Percentiles rank a stretch among this genome's conserved stretches.
Evolutionary conservation across 1,140 invertebrate species (phyloP).

Genomic region (Hormaphis cornu): DNA sequence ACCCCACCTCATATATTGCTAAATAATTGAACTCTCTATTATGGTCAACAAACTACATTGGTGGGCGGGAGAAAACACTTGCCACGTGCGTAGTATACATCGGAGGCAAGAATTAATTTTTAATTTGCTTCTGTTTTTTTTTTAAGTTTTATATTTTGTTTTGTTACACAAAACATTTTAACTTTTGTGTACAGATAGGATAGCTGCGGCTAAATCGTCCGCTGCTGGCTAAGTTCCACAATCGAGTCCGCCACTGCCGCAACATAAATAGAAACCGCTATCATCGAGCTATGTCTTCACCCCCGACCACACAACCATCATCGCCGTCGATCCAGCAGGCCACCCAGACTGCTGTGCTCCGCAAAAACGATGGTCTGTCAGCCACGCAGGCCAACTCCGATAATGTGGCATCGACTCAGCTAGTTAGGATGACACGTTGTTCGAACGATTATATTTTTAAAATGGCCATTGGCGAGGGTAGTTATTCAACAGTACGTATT

Average conservation of each 20-base stretch:
- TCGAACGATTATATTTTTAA: conserved; percentile 90
- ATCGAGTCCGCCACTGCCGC: no score
- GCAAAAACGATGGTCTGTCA: conserved; percentile 6
- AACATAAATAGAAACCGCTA: not conserved
- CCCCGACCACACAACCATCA: conserved; percentile 20
- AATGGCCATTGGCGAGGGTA: conserved; percentile 90
- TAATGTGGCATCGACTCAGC: conserved; percentile 35
- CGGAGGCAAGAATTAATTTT: no score
- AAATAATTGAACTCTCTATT: no score
- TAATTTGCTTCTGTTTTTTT: no score
- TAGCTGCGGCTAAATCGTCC: conserved; percentile 14
- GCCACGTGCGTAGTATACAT: no score
- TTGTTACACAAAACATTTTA: no score
- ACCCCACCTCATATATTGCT: no score
- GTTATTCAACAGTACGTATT: conserved; percentile 78
- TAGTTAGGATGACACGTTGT: conserved; percentile 56
- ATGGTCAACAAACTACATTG: no score
- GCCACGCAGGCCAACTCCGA: no score
- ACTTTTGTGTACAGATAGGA: not conserved
- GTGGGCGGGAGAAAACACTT: no score
- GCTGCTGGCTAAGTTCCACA: no score
- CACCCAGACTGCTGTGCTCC: not conserved
- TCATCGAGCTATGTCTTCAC: conserved; percentile 11
- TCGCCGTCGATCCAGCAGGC: not conserved
- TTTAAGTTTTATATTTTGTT: no score